These are phyloP conservation scores for Antechinus stuartii DNA, from an alignment of 2,113 vertebrate species.

Conservation along the genomic window DNA sequence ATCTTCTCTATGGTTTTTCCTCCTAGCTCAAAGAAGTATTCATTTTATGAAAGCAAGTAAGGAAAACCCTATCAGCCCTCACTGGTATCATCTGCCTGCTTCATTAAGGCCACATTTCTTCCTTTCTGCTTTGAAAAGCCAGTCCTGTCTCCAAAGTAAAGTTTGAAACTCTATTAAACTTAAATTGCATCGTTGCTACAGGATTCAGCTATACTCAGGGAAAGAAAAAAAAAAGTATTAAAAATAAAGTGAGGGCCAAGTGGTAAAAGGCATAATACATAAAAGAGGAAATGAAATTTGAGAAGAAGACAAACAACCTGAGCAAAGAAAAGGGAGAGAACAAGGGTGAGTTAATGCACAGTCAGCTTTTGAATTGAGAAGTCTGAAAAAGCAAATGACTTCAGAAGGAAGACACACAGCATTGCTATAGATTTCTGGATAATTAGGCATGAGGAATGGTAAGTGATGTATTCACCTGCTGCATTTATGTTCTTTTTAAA, in stretches of 20 bases:
- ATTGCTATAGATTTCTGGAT: constrained; percentile 60
- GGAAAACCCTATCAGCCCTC: constrained; percentile 30
- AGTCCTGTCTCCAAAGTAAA: constrained; percentile 58
- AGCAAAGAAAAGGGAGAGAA: constrained; percentile 15
- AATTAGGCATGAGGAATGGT: constrained; percentile 60
- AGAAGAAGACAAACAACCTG: neutral
- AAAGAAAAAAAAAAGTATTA: rapidly evolving
- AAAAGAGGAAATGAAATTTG: constrained; percentile 63
- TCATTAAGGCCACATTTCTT: constrained; percentile 72
- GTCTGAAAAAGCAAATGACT: constrained; percentile 44
- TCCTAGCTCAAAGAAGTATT: neutral
- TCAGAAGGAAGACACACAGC: constrained; percentile 11
- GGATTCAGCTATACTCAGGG: neutral
- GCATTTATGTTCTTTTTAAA: constrained; percentile 60
- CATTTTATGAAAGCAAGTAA: constrained; percentile 61
- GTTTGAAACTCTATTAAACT: constrained; percentile 70
- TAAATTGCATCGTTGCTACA: constrained; percentile 38
- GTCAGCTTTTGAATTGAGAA: constrained; percentile 50
- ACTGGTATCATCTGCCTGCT: constrained; percentile 62
- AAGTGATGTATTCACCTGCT: constrained; percentile 51
- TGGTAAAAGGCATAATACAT: constrained; percentile 2
- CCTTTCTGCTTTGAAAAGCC: constrained; percentile 49
- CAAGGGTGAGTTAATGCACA: neutral
- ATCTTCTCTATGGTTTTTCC: neutral
- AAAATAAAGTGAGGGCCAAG: neutral